phyloP scores from a whole-genome alignment of 1,140 invertebrate genomes.

The Agraylea sexmaculata region DNA sequence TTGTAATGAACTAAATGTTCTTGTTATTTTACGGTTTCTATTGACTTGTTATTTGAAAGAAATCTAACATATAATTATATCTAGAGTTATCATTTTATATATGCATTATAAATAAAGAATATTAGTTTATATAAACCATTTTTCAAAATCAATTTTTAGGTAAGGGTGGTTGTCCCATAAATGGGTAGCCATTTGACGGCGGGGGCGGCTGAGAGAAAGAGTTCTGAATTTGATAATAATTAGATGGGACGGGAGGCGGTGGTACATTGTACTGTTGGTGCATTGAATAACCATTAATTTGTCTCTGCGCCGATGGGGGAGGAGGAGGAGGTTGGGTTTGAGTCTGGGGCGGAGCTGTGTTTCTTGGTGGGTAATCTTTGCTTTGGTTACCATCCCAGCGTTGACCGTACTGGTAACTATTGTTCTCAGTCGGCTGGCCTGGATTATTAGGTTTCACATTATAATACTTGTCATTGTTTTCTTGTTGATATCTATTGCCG shows the following conservation, averaged over 20 bases:
- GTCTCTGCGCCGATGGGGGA: conserved; percentile 2
- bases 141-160: conserved; percentile 16
- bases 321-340: conserved; percentile 3
- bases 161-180: conserved; percentile 13
- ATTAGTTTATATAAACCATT: background rate
- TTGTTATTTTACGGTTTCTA: too few relatives aligned
- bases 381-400: conserved; percentile 12
- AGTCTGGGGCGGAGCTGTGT: conserved; percentile 2
- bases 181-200: conserved; percentile 13
- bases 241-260: conserved; percentile 13
- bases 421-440: background rate
- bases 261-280: conserved; percentile 15
- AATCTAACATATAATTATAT: too few relatives aligned
- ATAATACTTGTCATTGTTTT: too few relatives aligned
- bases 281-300: conserved; percentile 7
- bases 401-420: background rate
- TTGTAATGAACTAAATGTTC: too few relatives aligned
- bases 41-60: too few relatives aligned
- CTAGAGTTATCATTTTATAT: too few relatives aligned
- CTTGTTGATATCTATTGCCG: background rate
- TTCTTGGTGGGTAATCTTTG: conserved; percentile 4
- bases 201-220: conserved; percentile 13
- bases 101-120: too few relatives aligned
- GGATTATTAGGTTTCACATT: background rate
- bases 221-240: conserved; percentile 11